A percentile compares a stretch with the other conserved stretches of the same genome.
Evolutionary conservation across 1,140 invertebrate genomes (phyloP).

Genomic region (Rhizoglyphus robini): DNA sequence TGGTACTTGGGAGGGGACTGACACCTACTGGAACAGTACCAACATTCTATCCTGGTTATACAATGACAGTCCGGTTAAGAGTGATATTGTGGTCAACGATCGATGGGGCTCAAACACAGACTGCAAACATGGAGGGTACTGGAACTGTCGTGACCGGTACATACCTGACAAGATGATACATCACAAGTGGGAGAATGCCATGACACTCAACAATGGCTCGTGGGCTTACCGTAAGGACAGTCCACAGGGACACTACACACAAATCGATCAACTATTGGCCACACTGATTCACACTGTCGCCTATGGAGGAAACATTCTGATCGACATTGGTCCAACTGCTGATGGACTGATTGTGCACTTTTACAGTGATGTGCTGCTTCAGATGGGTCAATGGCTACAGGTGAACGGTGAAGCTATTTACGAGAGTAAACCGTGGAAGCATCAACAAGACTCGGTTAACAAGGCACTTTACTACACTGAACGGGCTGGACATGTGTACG

Average conservation of each 20-base stretch:
- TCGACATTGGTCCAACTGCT: constrained; percentile 80
- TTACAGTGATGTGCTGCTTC: constrained; percentile 66
- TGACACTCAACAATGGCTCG: constrained; percentile 74
- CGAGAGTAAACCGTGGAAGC: constrained; percentile 53
- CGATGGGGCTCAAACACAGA: constrained; percentile 39
- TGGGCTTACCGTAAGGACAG: too few species aligned
- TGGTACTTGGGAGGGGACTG: constrained; percentile 58
- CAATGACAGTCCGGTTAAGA: constrained; percentile 41
- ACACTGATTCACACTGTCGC: constrained; percentile 43
- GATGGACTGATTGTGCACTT: constrained; percentile 74
- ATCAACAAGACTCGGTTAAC: constrained; percentile 68
- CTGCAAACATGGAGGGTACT: constrained; percentile 43
- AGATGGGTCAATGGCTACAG: constrained; percentile 54
- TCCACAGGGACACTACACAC: constrained; percentile 58
- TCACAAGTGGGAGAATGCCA: constrained; percentile 77
- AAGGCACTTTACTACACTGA: constrained; percentile 37
- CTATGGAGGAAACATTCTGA: constrained; percentile 57
- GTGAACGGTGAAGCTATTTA: constrained; percentile 84
- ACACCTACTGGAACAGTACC: constrained; percentile 54
- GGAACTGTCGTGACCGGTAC: constrained; percentile 40
- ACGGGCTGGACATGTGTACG: constrained; percentile 52
- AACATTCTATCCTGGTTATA: constrained; percentile 63
- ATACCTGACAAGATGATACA: constrained; percentile 33
- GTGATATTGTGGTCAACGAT: constrained; percentile 43
- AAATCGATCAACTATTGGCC: constrained; percentile 58